Conservation (phyloP, 2,888 invertebrate genomes). For the Hemistola chrysoprasaria region DNA sequence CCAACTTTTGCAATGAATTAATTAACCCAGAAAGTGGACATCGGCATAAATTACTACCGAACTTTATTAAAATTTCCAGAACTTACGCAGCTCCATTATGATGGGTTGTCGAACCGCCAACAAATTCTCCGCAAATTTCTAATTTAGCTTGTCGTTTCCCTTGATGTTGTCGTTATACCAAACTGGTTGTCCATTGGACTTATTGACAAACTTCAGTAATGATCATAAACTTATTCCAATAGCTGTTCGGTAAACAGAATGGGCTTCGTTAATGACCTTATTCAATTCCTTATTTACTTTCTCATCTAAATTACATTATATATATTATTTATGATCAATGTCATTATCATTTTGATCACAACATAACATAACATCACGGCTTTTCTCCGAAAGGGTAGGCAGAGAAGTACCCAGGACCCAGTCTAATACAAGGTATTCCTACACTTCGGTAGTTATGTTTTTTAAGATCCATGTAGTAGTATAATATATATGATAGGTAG, state of each 20-base stretch:
- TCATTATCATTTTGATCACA: too few species aligned
- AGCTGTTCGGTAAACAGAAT: conserved; percentile 23
- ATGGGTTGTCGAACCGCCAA: conserved; percentile 45
- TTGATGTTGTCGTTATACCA: conserved; percentile 53
- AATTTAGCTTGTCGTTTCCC: conserved; percentile 61
- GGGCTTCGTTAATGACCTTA: conserved; percentile 25
- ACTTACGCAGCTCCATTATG: conserved; percentile 51
- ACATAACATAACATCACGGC: too few species aligned
- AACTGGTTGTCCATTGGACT: conserved; percentile 29
- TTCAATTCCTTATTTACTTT: background rate
- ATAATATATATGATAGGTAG: too few species aligned
- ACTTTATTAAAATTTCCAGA: conserved; percentile 60
- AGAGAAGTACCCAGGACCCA: too few species aligned
- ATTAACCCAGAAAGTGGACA: conserved; percentile 53
- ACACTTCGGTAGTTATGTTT: too few species aligned
- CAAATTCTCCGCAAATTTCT: conserved; percentile 53
- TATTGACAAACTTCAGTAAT: conserved; percentile 33
- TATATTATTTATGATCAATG: too few species aligned
- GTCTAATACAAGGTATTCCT: too few species aligned
- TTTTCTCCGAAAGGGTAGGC: too few species aligned
- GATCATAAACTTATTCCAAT: conserved; percentile 32
- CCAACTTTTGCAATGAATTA: conserved; percentile 63
- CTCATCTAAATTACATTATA: too few species aligned
- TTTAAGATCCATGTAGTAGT: too few species aligned
- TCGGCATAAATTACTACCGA: conserved; percentile 46